A percentile compares a stretch with the other conserved stretches of the same genome.
Evolutionary conservation across 1,140 invertebrate species (phyloP).

Genomic region (Rhizoglyphus robini): DNA sequence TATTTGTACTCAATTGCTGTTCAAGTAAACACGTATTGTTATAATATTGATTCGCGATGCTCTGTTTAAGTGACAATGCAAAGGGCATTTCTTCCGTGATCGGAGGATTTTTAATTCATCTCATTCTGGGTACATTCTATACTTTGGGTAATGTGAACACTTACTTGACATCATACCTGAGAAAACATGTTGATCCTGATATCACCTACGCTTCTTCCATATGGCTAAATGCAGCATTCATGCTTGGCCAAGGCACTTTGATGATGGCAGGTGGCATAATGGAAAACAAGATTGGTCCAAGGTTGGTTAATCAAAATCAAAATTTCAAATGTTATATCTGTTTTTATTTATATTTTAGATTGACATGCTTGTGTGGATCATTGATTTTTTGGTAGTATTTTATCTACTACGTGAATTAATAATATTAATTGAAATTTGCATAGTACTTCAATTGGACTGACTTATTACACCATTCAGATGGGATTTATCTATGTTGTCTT

Average conservation of each 20-base stretch:
- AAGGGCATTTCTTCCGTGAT: constrained; percentile 25
- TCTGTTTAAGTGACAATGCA: not conserved
- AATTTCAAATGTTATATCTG: not conserved
- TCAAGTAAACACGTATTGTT: too few relatives aligned
- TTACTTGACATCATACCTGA: constrained; percentile 38
- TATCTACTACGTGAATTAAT: too few relatives aligned
- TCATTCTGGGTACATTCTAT: constrained; percentile 31
- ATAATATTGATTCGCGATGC: not conserved
- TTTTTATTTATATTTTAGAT: constrained; percentile 12
- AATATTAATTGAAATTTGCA: not conserved
- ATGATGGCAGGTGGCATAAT: constrained; percentile 34
- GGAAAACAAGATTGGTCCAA: constrained; percentile 30
- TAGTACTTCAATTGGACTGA: constrained; percentile 28
- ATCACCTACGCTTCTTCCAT: constrained; percentile 32
- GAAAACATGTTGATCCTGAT: constrained; percentile 25
- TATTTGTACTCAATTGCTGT: too few relatives aligned
- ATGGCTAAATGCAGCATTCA: constrained; percentile 33
- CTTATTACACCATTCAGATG: constrained; percentile 33
- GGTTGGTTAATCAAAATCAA: constrained; percentile 12
- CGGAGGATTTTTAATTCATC: constrained; percentile 30
- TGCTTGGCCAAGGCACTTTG: constrained; percentile 31
- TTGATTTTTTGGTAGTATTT: constrained; percentile 30
- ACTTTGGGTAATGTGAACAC: constrained; percentile 34
- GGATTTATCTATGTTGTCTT: constrained; percentile 29
- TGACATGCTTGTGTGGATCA: constrained; percentile 23